Evolutionary conservation across 2,888 invertebrate genomes (phyloP).

Genomic region (Pharmacophagus antenor): DNA sequence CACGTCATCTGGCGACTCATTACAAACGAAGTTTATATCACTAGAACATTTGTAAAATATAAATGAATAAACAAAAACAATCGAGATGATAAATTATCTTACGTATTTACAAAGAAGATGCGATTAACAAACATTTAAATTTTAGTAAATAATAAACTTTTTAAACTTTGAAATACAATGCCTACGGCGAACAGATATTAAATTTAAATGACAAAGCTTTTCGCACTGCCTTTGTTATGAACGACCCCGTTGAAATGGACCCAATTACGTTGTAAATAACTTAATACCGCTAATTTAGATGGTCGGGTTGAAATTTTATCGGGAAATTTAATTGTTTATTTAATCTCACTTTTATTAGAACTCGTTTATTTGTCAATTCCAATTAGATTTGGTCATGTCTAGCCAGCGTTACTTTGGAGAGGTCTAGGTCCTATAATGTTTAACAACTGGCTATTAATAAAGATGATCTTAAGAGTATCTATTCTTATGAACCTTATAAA

Average conservation of each 20-base stretch:
- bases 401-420: background rate
- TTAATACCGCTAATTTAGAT: constrained; percentile 8
- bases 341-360: background rate
- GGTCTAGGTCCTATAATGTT: background rate
- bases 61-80: too few species aligned
- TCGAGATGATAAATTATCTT: too few species aligned
- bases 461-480: too few species aligned
- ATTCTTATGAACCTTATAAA: too few species aligned
- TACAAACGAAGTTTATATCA: too few species aligned
- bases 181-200: background rate
- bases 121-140: background rate
- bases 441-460: background rate
- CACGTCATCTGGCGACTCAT: too few species aligned
- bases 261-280: constrained; percentile 15
- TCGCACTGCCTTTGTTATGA: constrained; percentile 10
- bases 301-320: constrained; percentile 3
- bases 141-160: background rate
- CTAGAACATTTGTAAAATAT: too few species aligned
- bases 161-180: background rate
- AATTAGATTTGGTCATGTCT: background rate
- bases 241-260: constrained; percentile 8
- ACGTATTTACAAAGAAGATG: background rate
- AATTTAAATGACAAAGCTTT: constrained; percentile 10
- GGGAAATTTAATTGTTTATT: background rate
- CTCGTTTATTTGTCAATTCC: background rate